Evolutionary conservation across 2,113 vertebrate species (phyloP), one percentile per base, ranked within the genome.

Genomic region (Neogale vison): DNA sequence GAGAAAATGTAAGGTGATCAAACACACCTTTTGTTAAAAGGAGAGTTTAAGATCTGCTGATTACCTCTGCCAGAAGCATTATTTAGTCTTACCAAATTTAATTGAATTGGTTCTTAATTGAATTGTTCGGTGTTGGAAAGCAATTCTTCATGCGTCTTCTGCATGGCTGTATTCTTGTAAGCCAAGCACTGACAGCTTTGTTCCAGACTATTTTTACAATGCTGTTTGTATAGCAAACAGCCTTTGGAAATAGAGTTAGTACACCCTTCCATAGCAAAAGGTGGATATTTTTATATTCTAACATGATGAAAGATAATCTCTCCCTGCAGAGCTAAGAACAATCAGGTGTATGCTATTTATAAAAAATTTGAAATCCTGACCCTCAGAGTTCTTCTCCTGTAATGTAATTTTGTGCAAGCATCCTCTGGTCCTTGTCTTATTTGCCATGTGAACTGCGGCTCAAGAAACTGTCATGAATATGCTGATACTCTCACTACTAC

Each of bases 1-100:
- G 15, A 23, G 47, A 59, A 3, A 42, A 23, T 2, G 4, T 65
- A n/a, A 94, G 26, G 3, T 24, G 3, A 90, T 42, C 13, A 52
- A 79, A 80, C 20, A 79, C 9, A 26, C 0, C 4, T 34, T 67
- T 55, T 47, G 89, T 69, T 50, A 17, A 20, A 63, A 21, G 4
- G 59, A 88, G 8, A 63, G 14, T 17, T 71, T 74, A 34, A 29
- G 42, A 67, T n/a, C n/a, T 29, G 26, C 4, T 65, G 21, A 81
- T 89, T 61, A 20, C 6, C 9, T 65, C 80, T 76, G 45, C 17
- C 23, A 87, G 36, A 83, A 85, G 7, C 15, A 36, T 90, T 52
- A 69, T 84, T 90, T 95, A 24, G 39, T 57, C 11, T 85, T 72
- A 79, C 39, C 39, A 83, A 88, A 52, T 55, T 76, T 18, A 36